Base-by-base conservation (phyloP, 2,113 vertebrate genomes). In the Apodemus sylvaticus region DNA sequence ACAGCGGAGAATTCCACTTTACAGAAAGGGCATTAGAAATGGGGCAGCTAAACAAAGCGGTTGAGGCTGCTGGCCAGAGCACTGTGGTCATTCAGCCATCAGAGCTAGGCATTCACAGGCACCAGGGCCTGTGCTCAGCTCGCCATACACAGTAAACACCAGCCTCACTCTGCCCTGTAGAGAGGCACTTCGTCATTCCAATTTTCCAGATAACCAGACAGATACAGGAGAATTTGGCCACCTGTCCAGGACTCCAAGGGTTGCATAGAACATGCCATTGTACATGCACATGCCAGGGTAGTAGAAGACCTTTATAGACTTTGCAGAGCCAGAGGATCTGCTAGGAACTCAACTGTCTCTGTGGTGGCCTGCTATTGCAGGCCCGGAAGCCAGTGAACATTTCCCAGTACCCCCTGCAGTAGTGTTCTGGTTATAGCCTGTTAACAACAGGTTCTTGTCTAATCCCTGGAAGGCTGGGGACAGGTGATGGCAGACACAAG, bases 81-180 rank as follows among this genome's bases (percentile, higher is more conserved):
- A 6, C 7, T 11, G 7, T n/a, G 13, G 14, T 64, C 53, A 45
- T 42, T 2, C n/a, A 13, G 20, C 2, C 0, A 4, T 53, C n/a
- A 53, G 55, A 70, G 12, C 45, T 1, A 17, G 36, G n/a, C 3
- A 12, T 42, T 34, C 34, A 26, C 12, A 42, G 34, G 66, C n/a
- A 34, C 92, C 34, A 5, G 64, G 42, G 36, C 29, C 66, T 19
- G 13, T 9, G 26, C 48, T 16, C 3, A 68, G 39, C 86, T 34
- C 26, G 13, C 36, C 14, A 26, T 31, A 22, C 0, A 7, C 45
- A 36, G 76, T 20, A 36, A 19, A 22, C 29, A 66, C 19, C 58
- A 36, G 7, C 58, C 42, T 89, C 68, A 17, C 39, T 39, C 11
- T 8, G 20, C 26, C 85, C 51, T n/a, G 2, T 39, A 36, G 66